A percentile compares a stretch with the other conserved stretches of the same genome.
Evolutionary conservation across 2,888 invertebrate species (phyloP).

Genomic region (Ashinkailepas kermadecensis): DNA sequence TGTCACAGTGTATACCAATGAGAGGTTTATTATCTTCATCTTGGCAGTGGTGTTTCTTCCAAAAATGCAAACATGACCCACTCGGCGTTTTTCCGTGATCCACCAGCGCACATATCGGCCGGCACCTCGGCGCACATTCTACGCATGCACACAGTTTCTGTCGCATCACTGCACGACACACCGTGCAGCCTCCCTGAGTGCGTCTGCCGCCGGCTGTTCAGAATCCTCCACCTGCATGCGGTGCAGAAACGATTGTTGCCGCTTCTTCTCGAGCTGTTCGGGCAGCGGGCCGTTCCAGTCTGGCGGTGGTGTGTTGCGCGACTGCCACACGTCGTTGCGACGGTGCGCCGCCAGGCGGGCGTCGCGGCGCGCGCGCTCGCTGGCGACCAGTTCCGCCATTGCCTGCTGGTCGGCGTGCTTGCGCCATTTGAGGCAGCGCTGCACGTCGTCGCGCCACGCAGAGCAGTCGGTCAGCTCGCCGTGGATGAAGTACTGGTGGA

Average conservation of each 20-base stretch:
- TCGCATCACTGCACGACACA: too few relatives aligned
- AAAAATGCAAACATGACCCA: too few relatives aligned
- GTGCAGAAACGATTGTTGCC: background rate
- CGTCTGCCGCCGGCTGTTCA: too few relatives aligned
- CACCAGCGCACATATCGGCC: too few relatives aligned
- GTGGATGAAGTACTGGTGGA: slow-evolving; percentile 77
- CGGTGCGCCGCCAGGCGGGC: slow-evolving; percentile 30
- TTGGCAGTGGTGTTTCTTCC: too few relatives aligned
- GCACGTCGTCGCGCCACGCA: slow-evolving; percentile 68
- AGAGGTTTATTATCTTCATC: too few relatives aligned
- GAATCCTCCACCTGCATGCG: background rate
- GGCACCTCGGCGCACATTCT: too few relatives aligned
- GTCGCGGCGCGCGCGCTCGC: slow-evolving; percentile 28
- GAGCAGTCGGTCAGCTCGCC: slow-evolving; percentile 66
- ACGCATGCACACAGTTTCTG: too few relatives aligned
- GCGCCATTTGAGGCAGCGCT: slow-evolving; percentile 64
- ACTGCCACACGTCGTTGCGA: slow-evolving; percentile 26
- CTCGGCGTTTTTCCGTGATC: too few relatives aligned
- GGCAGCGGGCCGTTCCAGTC: slow-evolving; percentile 36
- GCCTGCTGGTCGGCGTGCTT: slow-evolving; percentile 55
- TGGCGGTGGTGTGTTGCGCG: slow-evolving; percentile 24
- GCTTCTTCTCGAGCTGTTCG: slow-evolving; percentile 29
- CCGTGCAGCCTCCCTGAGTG: too few relatives aligned
- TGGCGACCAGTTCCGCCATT: slow-evolving; percentile 43
- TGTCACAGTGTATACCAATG: too few relatives aligned